Evolutionary conservation across 2,113 vertebrate species (phyloP), one percentile per base, ranked within the genome.

Genomic region (Echinops telfairi): DNA sequence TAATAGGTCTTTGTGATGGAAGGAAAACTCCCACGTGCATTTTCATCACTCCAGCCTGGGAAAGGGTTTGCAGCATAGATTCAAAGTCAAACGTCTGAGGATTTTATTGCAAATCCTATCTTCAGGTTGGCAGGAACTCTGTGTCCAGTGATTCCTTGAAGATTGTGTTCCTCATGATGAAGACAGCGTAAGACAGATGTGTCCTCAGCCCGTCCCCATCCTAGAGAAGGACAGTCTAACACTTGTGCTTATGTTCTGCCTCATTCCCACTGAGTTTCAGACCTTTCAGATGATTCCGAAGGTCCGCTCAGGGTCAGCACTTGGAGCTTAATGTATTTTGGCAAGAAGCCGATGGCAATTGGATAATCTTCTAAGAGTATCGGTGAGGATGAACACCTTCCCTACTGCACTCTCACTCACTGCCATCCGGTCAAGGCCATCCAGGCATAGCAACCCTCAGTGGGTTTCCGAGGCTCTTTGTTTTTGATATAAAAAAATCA

Each of bases 241-340:
- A 31, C 70, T 92, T 79, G 38, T 16, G 85, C 92, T 64, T 91
- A 31, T 75, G 84, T 64, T 81, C 68, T 92, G 58, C 6, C 10
- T 86, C 40, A 38, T 88, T 94, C 31, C 43, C 86, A 43, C 68
- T 84, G 22, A 2, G 14, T 36, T 27, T 86, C n/a, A 64, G 78
- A 70, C 62, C 53, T 33, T 33, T 78, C 29, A 40, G 36, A 60
- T 89, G 68, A 70, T 3, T 93, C 25, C 64, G 64, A 38, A 36
- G 68, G 23, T 86, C 53, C 31, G 31, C 27, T 40, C 11, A 58
- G 33, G 58, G 22, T 11, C n/a, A 31, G 3, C n/a, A n/a, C 76
- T 83, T 60, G 33, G 71, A 66, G 62, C 22, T 91, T 66, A n/a
- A 27, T 57, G 84, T 12, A 43, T 36, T 80, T 73, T 57, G 33